Evolutionary conservation across 2,888 invertebrate species (phyloP).

Genomic region (Zhuqinia jingwanae): DNA sequence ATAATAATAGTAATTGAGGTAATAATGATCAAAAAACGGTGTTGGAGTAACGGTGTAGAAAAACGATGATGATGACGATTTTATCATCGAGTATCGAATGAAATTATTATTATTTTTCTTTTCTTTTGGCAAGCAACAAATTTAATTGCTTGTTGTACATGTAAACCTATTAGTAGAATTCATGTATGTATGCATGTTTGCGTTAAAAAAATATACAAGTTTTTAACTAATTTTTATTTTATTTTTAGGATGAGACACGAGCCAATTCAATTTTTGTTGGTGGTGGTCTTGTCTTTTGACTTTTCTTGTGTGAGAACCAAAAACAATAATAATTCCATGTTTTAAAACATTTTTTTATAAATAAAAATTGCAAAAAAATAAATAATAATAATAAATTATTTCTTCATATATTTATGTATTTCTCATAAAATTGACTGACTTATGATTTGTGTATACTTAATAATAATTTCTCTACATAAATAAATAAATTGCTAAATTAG

Average conservation of each 20-base stretch:
- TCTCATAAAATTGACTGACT: background rate
- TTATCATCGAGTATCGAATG: conserved; percentile 12
- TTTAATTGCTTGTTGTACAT: background rate
- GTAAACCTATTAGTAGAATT: conserved; percentile 52
- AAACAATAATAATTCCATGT: background rate
- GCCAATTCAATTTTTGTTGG: conserved; percentile 66
- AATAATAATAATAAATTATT: background rate
- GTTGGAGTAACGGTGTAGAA: background rate
- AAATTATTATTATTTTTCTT: too few species aligned
- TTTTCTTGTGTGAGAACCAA: conserved; percentile 37
- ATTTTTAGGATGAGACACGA: conserved; percentile 63
- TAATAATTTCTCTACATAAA: background rate
- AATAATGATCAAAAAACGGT: background rate
- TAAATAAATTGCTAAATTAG: conserved; percentile 19
- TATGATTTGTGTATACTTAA: background rate
- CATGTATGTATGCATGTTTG: conserved; percentile 45
- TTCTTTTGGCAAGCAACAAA: conserved; percentile 44
- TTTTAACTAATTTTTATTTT: too few species aligned
- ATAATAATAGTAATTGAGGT: too few species aligned
- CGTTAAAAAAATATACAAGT: conserved; percentile 2
- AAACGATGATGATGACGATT: conserved; percentile 13
- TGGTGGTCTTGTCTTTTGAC: conserved; percentile 32
- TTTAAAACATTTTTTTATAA: background rate
- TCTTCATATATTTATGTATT: background rate
- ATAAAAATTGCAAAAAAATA: background rate